These are phyloP conservation scores for Seira musarum DNA, from an alignment of 2,888 invertebrate species.

Conservation along the genomic window DNA sequence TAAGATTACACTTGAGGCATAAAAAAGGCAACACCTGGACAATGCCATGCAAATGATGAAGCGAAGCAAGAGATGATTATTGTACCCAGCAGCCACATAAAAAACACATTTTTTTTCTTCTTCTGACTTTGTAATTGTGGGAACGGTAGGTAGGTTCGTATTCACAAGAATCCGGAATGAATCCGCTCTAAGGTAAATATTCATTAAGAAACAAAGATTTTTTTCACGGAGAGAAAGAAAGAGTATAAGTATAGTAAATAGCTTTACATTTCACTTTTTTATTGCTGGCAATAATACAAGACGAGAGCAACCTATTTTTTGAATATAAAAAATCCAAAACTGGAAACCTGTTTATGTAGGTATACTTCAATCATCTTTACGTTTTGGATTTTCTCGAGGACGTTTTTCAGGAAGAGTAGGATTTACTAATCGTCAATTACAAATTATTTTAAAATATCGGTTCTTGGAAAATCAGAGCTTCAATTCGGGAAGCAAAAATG, in stretches of 20 bases:
- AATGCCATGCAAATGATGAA: conserved; percentile 48
- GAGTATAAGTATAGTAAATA: conserved; percentile 10
- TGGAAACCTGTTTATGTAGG: conserved; percentile 46
- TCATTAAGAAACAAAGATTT: conserved; percentile 55
- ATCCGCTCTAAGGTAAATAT: conserved; percentile 28
- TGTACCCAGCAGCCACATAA: too few relatives aligned
- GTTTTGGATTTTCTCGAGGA: background rate
- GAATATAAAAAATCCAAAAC: conserved; percentile 30
- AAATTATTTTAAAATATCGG: too few relatives aligned
- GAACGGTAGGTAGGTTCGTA: conserved; percentile 52
- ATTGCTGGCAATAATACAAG: conserved; percentile 1
- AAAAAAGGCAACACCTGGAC: conserved; percentile 55
- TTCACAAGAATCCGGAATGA: conserved; percentile 47
- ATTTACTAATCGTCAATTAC: too few relatives aligned
- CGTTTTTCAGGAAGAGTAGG: too few relatives aligned
- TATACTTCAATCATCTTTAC: background rate
- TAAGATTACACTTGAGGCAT: conserved; percentile 52
- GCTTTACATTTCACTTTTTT: background rate
- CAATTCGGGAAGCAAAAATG: too few relatives aligned
- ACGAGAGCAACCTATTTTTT: conserved; percentile 27
- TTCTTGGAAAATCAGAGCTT: too few relatives aligned
- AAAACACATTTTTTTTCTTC: too few relatives aligned
- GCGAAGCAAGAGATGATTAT: too few relatives aligned
- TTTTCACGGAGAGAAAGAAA: background rate
- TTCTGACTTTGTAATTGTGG: conserved; percentile 50